Base-by-base conservation (phyloP, 2,797 vertebrate genomes). In the Enteromius thamalakanensis region DNA sequence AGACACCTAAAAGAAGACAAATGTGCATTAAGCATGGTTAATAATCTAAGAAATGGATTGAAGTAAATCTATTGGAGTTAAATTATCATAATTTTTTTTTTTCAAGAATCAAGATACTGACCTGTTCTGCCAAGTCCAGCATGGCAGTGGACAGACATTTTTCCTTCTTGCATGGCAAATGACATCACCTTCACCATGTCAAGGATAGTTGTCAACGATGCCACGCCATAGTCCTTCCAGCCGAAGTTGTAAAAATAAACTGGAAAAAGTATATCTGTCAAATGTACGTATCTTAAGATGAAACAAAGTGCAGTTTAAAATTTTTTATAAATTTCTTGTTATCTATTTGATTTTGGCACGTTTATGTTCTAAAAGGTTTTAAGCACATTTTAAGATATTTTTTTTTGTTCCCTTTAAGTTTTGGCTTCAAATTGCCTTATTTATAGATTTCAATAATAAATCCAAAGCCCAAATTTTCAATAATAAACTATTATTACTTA, bases 221-320 rank as follows among this genome's bases (percentile, higher is more conserved):
- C 98, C 81, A 99, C 97, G 4, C 97, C 98, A 26, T 99, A 99
- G 91, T 99, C 98, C 90, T 99, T 99, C 98, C 98, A 99, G 32
- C 97, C 97, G 86, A 99, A 99, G 92, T 99, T 99, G 92, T 99
- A 99, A 93, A 99, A 99, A 91, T 98, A 99, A 91, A 99, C 98
- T 99, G 87, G 89, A 58, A 68, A 93, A 90, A 14, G 62, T 72
- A 34, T 34, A 3, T 32, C 32, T 32, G 32, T 32, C 9, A 60
- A 79, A 69, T 11, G 2, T 29, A 49, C 2, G 5, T 47, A 7
- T 76, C 12, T n/a, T 47, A 53, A 37, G 40, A 75, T 51, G 7
- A 67, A 67, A 37, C 17, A 34, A 29, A 42, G 10, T n/a, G n/a
- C n/a, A n/a, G n/a, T n/a, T n/a, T n/a, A n/a, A n/a, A n/a, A n/a